phyloP scores from a whole-genome alignment of 2,888 invertebrate genomes.

The Ypsolopha sequella region DNA sequence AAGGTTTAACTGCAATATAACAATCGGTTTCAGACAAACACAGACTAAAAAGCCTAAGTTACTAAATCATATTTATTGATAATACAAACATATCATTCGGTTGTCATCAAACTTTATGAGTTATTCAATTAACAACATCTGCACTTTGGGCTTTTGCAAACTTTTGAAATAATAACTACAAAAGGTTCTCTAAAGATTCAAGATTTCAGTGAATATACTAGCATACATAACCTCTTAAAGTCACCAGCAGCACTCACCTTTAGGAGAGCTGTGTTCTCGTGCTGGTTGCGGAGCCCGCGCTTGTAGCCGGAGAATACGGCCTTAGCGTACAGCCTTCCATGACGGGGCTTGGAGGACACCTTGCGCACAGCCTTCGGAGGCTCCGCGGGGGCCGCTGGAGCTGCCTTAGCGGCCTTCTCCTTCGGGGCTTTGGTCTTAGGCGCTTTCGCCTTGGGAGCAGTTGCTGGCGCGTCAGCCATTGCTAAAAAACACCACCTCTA shows the following conservation, averaged over 20 bases:
- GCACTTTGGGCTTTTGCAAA: too few species aligned
- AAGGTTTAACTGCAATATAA: too few species aligned
- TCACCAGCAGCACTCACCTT: slow-evolving; percentile 63
- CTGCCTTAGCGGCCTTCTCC: slow-evolving; percentile 66
- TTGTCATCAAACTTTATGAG: too few species aligned
- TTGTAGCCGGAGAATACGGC: slow-evolving; percentile 97
- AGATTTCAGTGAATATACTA: too few species aligned
- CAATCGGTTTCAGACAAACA: too few species aligned
- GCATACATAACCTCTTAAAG: too few species aligned
- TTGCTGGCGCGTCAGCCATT: slow-evolving; percentile 75
- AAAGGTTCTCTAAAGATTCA: too few species aligned
- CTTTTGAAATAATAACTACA: too few species aligned
- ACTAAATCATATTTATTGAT: too few species aligned
- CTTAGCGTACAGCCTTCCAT: slow-evolving; percentile 95
- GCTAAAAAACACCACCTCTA: slow-evolving; percentile 30
- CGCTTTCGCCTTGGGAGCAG: slow-evolving; percentile 65
- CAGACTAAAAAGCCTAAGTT: too few species aligned
- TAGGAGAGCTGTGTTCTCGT: slow-evolving; percentile 95
- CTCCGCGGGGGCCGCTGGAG: slow-evolving; percentile 67
- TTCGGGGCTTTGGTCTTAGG: slow-evolving; percentile 71
- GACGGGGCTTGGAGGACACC: slow-evolving; percentile 69
- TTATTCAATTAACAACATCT: too few species aligned
- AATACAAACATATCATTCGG: too few species aligned
- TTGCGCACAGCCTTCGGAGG: slow-evolving; percentile 63
- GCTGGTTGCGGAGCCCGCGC: slow-evolving; percentile 96